A percentile compares a stretch with the other conserved stretches of the same genome.
These are phyloP conservation scores for Orthosia gothica DNA, from an alignment of 2,888 invertebrate genomes.

Conservation along the genomic window DNA sequence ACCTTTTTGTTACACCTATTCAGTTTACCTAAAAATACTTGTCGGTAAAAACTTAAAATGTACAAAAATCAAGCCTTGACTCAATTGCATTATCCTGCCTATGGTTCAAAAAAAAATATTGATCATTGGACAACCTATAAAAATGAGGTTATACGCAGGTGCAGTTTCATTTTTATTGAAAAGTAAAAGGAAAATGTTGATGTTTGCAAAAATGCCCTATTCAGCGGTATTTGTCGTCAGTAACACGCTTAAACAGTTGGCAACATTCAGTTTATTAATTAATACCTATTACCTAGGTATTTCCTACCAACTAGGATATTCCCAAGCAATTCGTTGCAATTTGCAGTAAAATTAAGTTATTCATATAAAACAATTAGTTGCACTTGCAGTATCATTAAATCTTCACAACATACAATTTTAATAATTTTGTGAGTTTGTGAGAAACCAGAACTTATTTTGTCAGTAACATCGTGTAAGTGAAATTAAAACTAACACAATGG, in stretches of 20 bases:
- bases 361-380: slow-evolving; percentile 16
- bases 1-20: no score
- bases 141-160: background rate
- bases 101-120: background rate
- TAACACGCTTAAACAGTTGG: background rate
- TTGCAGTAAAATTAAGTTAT: slow-evolving; percentile 2
- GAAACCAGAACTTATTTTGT: slow-evolving; percentile 33
- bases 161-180: background rate
- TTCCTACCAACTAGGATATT: slow-evolving; percentile 19
- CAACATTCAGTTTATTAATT: background rate
- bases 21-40: background rate
- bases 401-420: slow-evolving; percentile 1
- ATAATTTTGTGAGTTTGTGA: slow-evolving; percentile 18
- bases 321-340: slow-evolving; percentile 33
- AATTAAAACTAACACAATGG: slow-evolving; percentile 34
- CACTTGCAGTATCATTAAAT: slow-evolving; percentile 23
- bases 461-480: background rate
- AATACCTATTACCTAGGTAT: background rate
- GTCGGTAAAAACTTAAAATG: background rate
- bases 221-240: background rate
- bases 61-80: no score
- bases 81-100: background rate
- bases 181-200: background rate
- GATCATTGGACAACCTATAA: background rate
- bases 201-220: background rate